Base-by-base conservation (phyloP, 2,888 invertebrate species). In the Drosophila putrida region DNA sequence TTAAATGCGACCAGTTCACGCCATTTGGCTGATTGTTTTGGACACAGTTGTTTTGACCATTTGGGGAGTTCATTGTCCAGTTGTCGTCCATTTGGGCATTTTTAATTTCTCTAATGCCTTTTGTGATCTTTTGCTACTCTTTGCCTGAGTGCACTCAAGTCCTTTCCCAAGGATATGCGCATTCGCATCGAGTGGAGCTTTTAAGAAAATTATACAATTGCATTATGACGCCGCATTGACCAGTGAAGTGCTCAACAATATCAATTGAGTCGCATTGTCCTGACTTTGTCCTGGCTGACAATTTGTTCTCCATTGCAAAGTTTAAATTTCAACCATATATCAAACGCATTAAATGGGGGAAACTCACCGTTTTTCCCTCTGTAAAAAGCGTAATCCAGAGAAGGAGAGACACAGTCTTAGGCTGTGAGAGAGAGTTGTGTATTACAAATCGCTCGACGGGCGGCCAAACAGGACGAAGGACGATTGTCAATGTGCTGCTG, bases 401-500 rank as follows among this genome's bases (percentile, higher is more conserved):
- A 8, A 15, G 0, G 36, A 6, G 31, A 15, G 33, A 4, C 6
- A 2, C 27, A 1, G 54, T 6, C 9, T 41, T 28, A 25, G 31
- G 6, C n/a, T 61, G 50, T 38, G 27, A 36, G 36, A 50, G 53
- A 44, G 61, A 66, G 59, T 69, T 78, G 80, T 83, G 86, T 88
- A 86, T 84, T 90, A 91, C 90, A 91, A 90, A 90, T 90, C 89
- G 91, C 88, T 78, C 91, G 81, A 89, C 85, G 80, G 91, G 89
- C 81, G 87, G 86, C 73, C 71, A 60, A 59, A 53, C 41, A 41
- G 38, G 44, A 53, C 49, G 47, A 44, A 67, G 80, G 65, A 78
- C 78, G 71, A 77, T 65, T 81, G 78, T 78, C 81, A 78, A 77
- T 80, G 53, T 63, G 53, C 46, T 51, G 53, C 58, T 47, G 41